A percentile compares a stretch with the other conserved stretches of the same genome.
Evolutionary conservation across 2,797 vertebrate species (phyloP).

Genomic region (Okamejei kenojei): DNA sequence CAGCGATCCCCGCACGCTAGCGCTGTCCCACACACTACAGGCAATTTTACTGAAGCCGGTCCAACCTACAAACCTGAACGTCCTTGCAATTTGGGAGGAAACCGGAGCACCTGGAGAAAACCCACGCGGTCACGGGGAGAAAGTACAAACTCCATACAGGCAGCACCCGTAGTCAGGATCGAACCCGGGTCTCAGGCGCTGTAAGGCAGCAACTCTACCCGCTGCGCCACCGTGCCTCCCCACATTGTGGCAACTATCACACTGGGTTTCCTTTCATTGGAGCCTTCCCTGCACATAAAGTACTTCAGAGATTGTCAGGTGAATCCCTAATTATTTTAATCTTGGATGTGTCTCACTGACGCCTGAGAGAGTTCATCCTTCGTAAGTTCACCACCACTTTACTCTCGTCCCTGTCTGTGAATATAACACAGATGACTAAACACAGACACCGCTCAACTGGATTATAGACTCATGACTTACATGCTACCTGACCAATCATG

Average conservation of each 20-base stretch:
- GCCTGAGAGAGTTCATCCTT: background rate
- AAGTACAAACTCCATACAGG: too few species aligned
- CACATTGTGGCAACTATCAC: background rate
- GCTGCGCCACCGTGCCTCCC: background rate
- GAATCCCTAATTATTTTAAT: conserved; percentile 14
- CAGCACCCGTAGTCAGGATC: too few species aligned
- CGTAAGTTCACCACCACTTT: background rate
- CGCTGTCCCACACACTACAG: too few species aligned
- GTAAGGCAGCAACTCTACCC: too few species aligned
- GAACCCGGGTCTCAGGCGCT: too few species aligned
- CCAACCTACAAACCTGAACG: too few species aligned
- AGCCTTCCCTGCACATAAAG: background rate
- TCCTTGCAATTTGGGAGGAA: too few species aligned
- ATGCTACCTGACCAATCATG: background rate
- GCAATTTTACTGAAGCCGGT: too few species aligned
- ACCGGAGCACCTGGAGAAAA: too few species aligned
- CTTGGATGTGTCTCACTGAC: background rate
- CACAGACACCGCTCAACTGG: background rate
- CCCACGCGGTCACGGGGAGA: too few species aligned
- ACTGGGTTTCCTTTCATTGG: background rate
- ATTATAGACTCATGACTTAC: conserved; percentile 22
- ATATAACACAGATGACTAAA: conserved; percentile 2
- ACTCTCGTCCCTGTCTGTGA: conserved; percentile 2
- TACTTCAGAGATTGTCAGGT: background rate
- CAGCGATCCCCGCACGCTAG: too few species aligned